Conservation (phyloP, 2,888 invertebrate species). For the Eurois occulta region DNA sequence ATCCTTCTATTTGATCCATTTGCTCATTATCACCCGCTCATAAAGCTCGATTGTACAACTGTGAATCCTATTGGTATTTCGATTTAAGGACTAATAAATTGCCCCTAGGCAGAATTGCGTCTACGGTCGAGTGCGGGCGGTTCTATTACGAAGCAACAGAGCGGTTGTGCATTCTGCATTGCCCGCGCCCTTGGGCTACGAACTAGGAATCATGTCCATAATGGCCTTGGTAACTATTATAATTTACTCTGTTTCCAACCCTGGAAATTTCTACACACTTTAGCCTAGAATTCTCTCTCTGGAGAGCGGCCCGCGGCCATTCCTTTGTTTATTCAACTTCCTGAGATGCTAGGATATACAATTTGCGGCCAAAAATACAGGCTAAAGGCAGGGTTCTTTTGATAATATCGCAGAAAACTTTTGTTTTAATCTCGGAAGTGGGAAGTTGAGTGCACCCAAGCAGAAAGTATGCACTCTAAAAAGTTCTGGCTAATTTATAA, state of each 20-base stretch:
- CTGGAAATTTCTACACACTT: slow-evolving; percentile 44
- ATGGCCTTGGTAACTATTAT: slow-evolving; percentile 61
- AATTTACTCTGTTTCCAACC: slow-evolving; percentile 45
- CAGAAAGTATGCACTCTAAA: background rate
- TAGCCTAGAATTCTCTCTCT: slow-evolving; percentile 43
- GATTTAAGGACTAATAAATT: slow-evolving; percentile 59
- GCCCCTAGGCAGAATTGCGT: slow-evolving; percentile 53
- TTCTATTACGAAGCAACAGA: slow-evolving; percentile 56
- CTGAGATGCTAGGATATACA: slow-evolving; percentile 46
- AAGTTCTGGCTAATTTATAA: slow-evolving; percentile 14
- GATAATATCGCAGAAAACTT: slow-evolving; percentile 25
- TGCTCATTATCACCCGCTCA: slow-evolving; percentile 40
- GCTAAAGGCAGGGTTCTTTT: slow-evolving; percentile 34
- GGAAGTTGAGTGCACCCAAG: slow-evolving; percentile 29
- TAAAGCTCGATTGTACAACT: slow-evolving; percentile 50
- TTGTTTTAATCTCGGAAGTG: slow-evolving; percentile 30
- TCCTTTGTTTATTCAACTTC: slow-evolving; percentile 56
- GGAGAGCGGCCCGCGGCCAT: slow-evolving; percentile 39
- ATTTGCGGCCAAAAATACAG: slow-evolving; percentile 41
- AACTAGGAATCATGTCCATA: slow-evolving; percentile 57
- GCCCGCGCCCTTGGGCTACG: slow-evolving; percentile 58
- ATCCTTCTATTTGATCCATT: slow-evolving; percentile 48
- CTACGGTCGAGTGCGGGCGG: slow-evolving; percentile 57
- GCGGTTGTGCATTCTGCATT: slow-evolving; percentile 61
- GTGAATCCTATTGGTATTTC: slow-evolving; percentile 49